Percentiles rank a stretch among this genome's conserved stretches.
Evolutionary conservation across 2,113 vertebrate genomes (phyloP).

Genomic region (Atractosteus spatula): DNA sequence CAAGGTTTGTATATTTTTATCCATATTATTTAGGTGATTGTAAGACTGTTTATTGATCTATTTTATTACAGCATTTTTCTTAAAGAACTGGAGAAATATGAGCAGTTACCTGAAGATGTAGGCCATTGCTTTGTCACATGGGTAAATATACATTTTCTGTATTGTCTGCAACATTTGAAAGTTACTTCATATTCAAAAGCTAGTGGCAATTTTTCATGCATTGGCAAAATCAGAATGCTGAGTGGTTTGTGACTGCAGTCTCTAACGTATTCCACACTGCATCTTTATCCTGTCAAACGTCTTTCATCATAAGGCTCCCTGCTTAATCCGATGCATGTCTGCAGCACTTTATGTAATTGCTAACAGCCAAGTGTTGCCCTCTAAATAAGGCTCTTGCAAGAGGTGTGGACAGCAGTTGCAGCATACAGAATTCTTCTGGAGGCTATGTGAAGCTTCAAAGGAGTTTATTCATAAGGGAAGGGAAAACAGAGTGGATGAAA

Average conservation of each 20-base stretch:
- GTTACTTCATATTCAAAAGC: background rate
- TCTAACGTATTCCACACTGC: background rate
- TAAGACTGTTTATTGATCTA: conserved; percentile 12
- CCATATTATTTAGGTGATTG: too few species aligned
- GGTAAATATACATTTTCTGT: conserved; percentile 64
- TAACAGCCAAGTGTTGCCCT: too few species aligned
- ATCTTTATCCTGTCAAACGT: background rate
- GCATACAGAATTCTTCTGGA: background rate
- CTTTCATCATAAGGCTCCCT: background rate
- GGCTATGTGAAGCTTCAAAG: background rate
- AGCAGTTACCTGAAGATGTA: conserved; percentile 95
- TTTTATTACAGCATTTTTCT: conserved; percentile 84
- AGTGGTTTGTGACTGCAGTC: too few species aligned
- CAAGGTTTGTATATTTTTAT: too few species aligned
- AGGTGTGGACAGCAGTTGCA: background rate
- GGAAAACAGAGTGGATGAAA: too few species aligned
- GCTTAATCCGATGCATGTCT: background rate
- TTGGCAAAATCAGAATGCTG: too few species aligned
- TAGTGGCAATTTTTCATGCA: background rate
- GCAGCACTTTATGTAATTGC: background rate
- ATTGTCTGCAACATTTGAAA: background rate
- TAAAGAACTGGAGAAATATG: conserved; percentile 96
- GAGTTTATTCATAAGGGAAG: background rate
- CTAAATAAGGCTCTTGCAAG: background rate
- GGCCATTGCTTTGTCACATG: conserved; percentile 98